Evolutionary conservation across 2,113 vertebrate genomes (phyloP).

Genomic region (Spilogale gracilis): DNA sequence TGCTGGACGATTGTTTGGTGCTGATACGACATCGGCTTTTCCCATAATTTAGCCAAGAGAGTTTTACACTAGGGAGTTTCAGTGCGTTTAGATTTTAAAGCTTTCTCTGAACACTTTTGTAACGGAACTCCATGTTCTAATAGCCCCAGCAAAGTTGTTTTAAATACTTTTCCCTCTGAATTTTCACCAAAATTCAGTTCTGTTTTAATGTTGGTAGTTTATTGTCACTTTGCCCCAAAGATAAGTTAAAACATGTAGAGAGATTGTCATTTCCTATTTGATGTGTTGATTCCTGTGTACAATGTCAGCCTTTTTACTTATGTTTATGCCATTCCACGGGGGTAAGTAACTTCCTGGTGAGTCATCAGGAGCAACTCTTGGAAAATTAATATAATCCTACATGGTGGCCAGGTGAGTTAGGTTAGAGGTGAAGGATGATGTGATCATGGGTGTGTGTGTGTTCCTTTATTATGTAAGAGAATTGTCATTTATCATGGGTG

Average conservation of each 20-base stretch:
- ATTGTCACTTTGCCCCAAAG: constrained; percentile 41
- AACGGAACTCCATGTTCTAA: constrained; percentile 67
- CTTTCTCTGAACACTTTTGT: constrained; percentile 78
- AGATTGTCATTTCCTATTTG: constrained; percentile 7
- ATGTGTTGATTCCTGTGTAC: constrained; percentile 23
- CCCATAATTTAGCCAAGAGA: constrained; percentile 87
- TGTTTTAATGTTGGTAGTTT: constrained; percentile 41
- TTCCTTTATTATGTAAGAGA: neutral
- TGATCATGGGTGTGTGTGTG: neutral
- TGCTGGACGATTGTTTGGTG: constrained; percentile 87
- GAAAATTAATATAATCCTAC: constrained; percentile 88
- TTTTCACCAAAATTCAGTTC: constrained; percentile 47
- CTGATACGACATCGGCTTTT: constrained; percentile 87
- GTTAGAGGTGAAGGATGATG: neutral
- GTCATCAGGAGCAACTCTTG: constrained; percentile 90
- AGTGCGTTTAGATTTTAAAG: constrained; percentile 85
- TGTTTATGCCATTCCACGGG: constrained; percentile 89
- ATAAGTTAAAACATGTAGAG: constrained; percentile 38
- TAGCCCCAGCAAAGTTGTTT: constrained; percentile 70
- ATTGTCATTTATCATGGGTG: neutral
- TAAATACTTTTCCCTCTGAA: neutral
- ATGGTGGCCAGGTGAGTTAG: constrained; percentile 89
- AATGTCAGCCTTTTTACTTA: constrained; percentile 71
- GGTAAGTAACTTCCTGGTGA: constrained; percentile 92
- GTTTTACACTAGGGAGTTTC: constrained; percentile 87